Evolutionary conservation across 2,888 invertebrate species (phyloP).

Genomic region (Amiota mariae): DNA sequence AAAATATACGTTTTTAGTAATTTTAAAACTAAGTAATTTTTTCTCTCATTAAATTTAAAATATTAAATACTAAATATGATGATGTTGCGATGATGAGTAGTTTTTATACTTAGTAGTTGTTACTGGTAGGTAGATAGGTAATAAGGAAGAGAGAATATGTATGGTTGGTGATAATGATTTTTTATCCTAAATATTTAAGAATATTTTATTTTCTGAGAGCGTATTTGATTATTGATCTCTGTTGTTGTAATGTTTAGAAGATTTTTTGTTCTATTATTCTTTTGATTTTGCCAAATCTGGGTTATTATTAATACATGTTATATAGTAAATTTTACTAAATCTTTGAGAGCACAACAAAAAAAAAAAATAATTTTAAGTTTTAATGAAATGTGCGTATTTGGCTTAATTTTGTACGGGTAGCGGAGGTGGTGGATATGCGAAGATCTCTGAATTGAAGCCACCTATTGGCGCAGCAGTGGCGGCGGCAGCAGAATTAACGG

Average conservation of each 20-base stretch:
- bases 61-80: constrained; percentile 1
- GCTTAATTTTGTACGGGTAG: constrained; percentile 72
- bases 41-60: too few relatives aligned
- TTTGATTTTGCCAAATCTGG: too few relatives aligned
- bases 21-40: not conserved
- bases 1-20: too few relatives aligned
- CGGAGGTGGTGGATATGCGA: constrained; percentile 72
- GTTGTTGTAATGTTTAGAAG: constrained; percentile 1
- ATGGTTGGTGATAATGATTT: not conserved
- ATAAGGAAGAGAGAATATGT: not conserved
- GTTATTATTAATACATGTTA: not conserved
- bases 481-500: too few relatives aligned
- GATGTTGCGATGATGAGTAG: not conserved
- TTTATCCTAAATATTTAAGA: not conserved
- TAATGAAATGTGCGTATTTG: constrained; percentile 27
- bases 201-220: not conserved
- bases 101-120: not conserved
- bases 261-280: not conserved
- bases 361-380: constrained; percentile 15
- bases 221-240: constrained; percentile 4
- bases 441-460: constrained; percentile 58
- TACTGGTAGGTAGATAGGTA: too few relatives aligned
- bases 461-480: constrained; percentile 40
- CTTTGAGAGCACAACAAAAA: constrained; percentile 10
- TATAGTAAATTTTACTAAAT: constrained; percentile 45